Evolutionary conservation across 2,888 invertebrate species (phyloP).

Genomic region (Scrobipalpa costella): DNA sequence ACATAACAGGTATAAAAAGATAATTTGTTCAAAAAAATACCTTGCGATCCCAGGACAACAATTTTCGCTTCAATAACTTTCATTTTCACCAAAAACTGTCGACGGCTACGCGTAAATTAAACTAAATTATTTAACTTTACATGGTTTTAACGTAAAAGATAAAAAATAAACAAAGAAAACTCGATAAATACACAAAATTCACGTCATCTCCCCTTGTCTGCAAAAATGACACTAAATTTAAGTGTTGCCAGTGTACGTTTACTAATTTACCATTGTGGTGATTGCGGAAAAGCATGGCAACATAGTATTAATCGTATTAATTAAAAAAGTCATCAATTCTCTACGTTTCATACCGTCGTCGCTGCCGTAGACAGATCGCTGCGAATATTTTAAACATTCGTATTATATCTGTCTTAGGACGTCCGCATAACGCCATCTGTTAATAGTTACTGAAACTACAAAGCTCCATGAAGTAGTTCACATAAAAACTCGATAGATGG

Average conservation of each 20-base stretch:
- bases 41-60: conserved; percentile 91
- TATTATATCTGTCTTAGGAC: neutral
- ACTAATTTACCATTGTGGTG: too few species aligned
- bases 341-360: too few species aligned
- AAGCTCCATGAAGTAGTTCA: too few species aligned
- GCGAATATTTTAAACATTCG: conserved; percentile 19
- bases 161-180: conserved; percentile 25
- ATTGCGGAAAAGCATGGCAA: neutral
- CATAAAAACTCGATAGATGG: neutral
- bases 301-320: neutral
- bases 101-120: conserved; percentile 17
- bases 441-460: too few species aligned
- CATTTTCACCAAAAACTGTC: conserved; percentile 73
- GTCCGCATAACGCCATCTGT: too few species aligned
- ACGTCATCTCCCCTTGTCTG: conserved; percentile 20
- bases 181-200: neutral
- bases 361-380: too few species aligned
- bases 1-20: conserved; percentile 10
- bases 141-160: conserved; percentile 15
- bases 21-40: conserved; percentile 66
- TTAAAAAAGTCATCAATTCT: too few species aligned
- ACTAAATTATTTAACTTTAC: conserved; percentile 33
- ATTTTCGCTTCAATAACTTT: conserved; percentile 91
- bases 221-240: conserved; percentile 23
- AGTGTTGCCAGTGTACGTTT: neutral